Base-by-base conservation (phyloP, 2,797 vertebrate species). In the Coilia nasus region DNA sequence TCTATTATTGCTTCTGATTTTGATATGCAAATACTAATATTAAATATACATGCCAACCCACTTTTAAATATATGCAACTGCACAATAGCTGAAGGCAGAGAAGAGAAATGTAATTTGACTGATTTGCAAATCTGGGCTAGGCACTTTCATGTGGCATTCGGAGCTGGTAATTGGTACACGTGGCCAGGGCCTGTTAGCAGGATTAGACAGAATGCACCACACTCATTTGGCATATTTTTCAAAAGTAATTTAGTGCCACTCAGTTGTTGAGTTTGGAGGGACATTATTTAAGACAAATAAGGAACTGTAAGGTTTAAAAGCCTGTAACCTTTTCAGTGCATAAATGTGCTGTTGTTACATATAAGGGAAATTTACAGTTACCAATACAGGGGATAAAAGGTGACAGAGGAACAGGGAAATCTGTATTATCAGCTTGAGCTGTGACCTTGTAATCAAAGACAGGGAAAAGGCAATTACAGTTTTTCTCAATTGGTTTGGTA, bases 401-500 rank as follows among this genome's bases (percentile, higher is more conserved):
- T 41, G 25, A 17, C 15, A 71, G 28, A 35, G 31, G 28, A n/a
- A n/a, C n/a, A n/a, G 64, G 64, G 64, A 71, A 71, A 71, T 31
- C 64, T 31, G 3, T 71, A 31, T 10, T 35, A 35, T 71, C 25
- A 71, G 64, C 28, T 6, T 71, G 64, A 71, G 64, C 25, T 31
- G 31, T 71, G 64, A 71, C 64, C 64, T 67, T 67, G 28, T 71
- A 71, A 71, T 71, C 64, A 71, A 71, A 71, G 23, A 28, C 23
- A 28, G 62, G 64, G 25, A 35, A 71, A 71, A 71, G 64, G 64
- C 64, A 71, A 71, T 71, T 71, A n/a, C n/a, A n/a, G n/a, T n/a
- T n/a, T n/a, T n/a, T n/a, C n/a, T n/a, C n/a, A 67, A 31, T 67
- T 67, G 25, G 62, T n/a, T n/a, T n/a, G 11, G n/a, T n/a, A n/a